Conservation (phyloP, 92 coral and sea anemone species). For the Montipora capitata region DNA sequence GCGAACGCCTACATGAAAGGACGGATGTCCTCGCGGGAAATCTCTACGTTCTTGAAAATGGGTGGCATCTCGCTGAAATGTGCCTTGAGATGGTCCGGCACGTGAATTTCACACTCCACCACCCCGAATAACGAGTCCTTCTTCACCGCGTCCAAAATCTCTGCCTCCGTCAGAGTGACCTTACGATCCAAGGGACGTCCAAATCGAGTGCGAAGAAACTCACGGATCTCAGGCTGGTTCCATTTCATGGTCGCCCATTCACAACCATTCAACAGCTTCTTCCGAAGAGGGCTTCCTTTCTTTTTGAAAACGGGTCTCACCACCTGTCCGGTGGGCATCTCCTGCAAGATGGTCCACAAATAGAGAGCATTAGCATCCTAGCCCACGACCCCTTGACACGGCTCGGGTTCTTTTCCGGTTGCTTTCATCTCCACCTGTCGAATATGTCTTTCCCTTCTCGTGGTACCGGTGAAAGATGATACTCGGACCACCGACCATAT, state of each 20-base stretch:
- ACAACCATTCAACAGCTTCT: slow-evolving; percentile 60
- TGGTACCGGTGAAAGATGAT: slow-evolving; percentile 69
- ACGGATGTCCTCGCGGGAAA: slow-evolving; percentile 53
- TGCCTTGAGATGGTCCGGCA: slow-evolving; percentile 47
- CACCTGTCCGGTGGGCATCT: not conserved
- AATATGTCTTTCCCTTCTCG: slow-evolving; percentile 27
- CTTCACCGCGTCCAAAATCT: not conserved
- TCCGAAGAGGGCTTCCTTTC: slow-evolving; percentile 28
- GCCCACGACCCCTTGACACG: not conserved
- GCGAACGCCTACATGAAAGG: slow-evolving; percentile 52
- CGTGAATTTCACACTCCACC: slow-evolving; percentile 67
- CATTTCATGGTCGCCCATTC: slow-evolving; percentile 31
- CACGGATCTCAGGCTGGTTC: slow-evolving; percentile 21
- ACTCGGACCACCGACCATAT: not conserved
- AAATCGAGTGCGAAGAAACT: slow-evolving; percentile 26
- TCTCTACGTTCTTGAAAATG: slow-evolving; percentile 52
- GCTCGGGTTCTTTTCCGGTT: slow-evolving; percentile 7
- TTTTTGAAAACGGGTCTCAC: slow-evolving; percentile 45
- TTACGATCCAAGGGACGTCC: slow-evolving; percentile 25
- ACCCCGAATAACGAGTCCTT: slow-evolving; percentile 57
- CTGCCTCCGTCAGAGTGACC: slow-evolving; percentile 16
- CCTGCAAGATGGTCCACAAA: too few relatives aligned
- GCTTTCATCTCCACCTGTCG: slow-evolving; percentile 6
- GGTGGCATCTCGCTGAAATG: slow-evolving; percentile 1
- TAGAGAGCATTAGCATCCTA: too few relatives aligned